Evolutionary conservation across 1,140 invertebrate species (phyloP).

Genomic region (Periplaneta americana): DNA sequence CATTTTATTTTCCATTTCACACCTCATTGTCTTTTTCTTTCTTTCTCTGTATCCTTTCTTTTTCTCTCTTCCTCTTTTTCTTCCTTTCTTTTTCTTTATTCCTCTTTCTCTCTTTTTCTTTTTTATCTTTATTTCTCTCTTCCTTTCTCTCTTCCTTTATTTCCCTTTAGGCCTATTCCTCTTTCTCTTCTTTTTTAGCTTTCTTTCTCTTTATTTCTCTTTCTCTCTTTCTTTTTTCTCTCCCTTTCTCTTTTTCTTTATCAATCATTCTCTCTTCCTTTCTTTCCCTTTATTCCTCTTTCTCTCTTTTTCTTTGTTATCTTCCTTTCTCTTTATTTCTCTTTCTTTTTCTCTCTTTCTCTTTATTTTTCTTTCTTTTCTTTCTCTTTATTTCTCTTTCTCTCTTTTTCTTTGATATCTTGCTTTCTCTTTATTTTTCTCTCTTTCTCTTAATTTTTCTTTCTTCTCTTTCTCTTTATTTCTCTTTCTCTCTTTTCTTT

Average conservation of each 20-base stretch:
- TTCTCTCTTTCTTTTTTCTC: not conserved
- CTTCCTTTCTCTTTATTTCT: not conserved
- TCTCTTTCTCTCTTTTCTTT: not conserved
- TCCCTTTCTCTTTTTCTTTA: not conserved
- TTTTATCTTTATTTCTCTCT: not conserved
- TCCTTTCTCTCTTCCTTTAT: not conserved
- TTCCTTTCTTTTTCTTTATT: not conserved
- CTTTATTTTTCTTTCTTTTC: not conserved
- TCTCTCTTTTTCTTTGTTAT: not conserved
- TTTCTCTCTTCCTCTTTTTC: not conserved
- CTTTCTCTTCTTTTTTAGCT: not conserved
- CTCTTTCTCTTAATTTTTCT: not conserved
- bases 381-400: not conserved
- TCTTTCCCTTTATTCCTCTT: not conserved
- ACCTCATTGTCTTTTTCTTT: not conserved
- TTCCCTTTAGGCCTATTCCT: not conserved
- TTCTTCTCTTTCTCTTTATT: not conserved
- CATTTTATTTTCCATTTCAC: not conserved
- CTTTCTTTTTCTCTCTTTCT: not conserved
- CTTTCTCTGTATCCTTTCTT: not conserved
- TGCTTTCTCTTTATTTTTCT: not conserved
- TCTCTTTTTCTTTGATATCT: not conserved
- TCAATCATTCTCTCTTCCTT: not conserved
- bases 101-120: not conserved
- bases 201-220: not conserved